Percentiles rank a stretch among this genome's conserved stretches.
phyloP scores from a whole-genome alignment of 1,140 invertebrate genomes.

The Helicoverpa zea region DNA sequence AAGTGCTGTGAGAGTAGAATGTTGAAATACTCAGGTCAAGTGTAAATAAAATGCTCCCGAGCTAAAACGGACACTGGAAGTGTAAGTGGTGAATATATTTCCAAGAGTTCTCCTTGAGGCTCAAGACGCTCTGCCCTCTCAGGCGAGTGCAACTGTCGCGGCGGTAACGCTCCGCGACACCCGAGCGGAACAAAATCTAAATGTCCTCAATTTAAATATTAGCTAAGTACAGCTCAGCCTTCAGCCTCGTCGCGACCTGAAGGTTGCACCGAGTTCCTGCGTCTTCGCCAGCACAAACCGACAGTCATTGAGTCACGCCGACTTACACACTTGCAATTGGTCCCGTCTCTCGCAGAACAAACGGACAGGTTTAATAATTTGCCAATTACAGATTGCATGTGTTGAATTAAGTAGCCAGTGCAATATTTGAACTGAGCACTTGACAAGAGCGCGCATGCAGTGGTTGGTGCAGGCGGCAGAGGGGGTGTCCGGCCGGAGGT shows the following conservation, averaged over 20 bases:
- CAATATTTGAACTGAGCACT: conserved; percentile 20
- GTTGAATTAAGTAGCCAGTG: conserved; percentile 20
- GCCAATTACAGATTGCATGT: conserved; percentile 24
- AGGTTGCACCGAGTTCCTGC: not conserved
- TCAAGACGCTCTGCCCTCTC: not conserved
- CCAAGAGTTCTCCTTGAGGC: not conserved
- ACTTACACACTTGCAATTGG: conserved; percentile 1
- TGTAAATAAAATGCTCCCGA: no score
- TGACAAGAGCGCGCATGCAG: not conserved
- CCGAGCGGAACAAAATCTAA: conserved; percentile 25
- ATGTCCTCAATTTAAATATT: conserved; percentile 41
- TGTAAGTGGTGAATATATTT: not conserved
- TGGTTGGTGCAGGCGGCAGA: not conserved
- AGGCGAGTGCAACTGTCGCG: not conserved
- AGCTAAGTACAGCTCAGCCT: conserved; percentile 21
- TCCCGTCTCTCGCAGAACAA: conserved; percentile 1
- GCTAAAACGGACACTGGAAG: not conserved
- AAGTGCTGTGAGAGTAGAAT: no score
- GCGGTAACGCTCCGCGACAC: conserved; percentile 13
- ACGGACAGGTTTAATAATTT: conserved; percentile 20
- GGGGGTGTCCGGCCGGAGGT: not conserved
- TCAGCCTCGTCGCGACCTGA: conserved; percentile 14
- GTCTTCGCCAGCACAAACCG: not conserved
- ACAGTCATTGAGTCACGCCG: not conserved
- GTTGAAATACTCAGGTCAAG: no score